Conservation (phyloP, 2,888 invertebrate genomes). For the Sinohyriopsis cumingii region DNA sequence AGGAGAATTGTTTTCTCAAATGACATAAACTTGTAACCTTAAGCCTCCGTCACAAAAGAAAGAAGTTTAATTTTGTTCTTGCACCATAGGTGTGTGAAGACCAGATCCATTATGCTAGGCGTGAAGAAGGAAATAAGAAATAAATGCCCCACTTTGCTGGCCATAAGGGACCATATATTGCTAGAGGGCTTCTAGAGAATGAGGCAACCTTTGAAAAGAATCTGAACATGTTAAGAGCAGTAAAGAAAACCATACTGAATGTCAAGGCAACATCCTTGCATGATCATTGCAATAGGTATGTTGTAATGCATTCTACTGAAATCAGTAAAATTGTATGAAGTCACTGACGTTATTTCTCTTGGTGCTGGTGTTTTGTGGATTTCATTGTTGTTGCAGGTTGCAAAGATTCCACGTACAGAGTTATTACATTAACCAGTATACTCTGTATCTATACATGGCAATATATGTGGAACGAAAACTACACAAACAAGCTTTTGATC, state of each 20-base stretch:
- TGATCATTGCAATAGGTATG: slow-evolving; percentile 76
- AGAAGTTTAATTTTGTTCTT: too few species aligned
- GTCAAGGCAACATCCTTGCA: slow-evolving; percentile 81
- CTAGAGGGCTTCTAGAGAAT: slow-evolving; percentile 74
- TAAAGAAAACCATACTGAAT: slow-evolving; percentile 75
- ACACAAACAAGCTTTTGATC: too few species aligned
- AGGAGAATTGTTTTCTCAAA: too few species aligned
- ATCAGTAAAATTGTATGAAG: not conserved
- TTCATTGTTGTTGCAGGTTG: not conserved
- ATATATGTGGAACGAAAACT: too few species aligned
- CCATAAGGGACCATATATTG: slow-evolving; percentile 74
- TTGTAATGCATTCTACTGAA: not conserved
- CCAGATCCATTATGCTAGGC: slow-evolving; percentile 89
- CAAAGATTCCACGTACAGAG: not conserved
- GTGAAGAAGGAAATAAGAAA: slow-evolving; percentile 79
- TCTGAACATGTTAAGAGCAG: slow-evolving; percentile 77
- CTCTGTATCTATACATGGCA: too few species aligned
- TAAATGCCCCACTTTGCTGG: slow-evolving; percentile 85
- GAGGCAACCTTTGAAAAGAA: slow-evolving; percentile 83
- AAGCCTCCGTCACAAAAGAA: too few species aligned
- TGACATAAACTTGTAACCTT: too few species aligned
- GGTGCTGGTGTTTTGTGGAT: not conserved
- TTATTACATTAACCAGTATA: not conserved
- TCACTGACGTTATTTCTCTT: not conserved
- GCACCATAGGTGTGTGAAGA: slow-evolving; percentile 83